phyloP scores from a whole-genome alignment of 2,888 invertebrate species.

The Bombyx huttoni region DNA sequence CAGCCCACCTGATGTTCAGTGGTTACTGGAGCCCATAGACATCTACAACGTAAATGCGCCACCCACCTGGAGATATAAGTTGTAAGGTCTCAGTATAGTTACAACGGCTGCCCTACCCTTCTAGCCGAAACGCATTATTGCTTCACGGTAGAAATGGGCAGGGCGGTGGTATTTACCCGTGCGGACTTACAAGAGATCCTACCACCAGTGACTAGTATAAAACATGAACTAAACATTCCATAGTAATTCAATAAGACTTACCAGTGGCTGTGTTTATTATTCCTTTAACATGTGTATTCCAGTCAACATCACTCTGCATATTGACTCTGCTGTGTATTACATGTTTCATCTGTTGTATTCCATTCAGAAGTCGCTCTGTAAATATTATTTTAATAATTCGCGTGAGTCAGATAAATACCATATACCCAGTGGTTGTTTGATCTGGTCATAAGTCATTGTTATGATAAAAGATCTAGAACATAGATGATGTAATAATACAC shows the following conservation, averaged over 20 bases:
- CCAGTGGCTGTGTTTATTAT: slow-evolving; percentile 79
- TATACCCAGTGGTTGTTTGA: background rate
- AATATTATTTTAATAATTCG: slow-evolving; percentile 12
- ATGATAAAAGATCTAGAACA: background rate
- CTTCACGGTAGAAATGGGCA: no score
- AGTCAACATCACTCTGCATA: slow-evolving; percentile 68
- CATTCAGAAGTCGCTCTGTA: slow-evolving; percentile 83
- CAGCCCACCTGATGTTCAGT: no score
- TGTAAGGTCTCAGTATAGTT: no score
- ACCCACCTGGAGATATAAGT: no score
- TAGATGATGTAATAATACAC: background rate
- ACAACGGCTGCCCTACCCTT: no score
- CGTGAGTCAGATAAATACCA: background rate
- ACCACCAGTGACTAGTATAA: no score
- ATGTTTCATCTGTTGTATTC: slow-evolving; percentile 84
- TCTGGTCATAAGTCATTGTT: background rate
- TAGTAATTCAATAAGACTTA: slow-evolving; percentile 23
- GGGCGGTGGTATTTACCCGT: no score
- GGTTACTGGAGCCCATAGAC: no score
- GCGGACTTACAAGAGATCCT: no score
- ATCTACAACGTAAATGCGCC: no score
- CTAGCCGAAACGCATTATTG: no score
- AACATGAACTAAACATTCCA: background rate
- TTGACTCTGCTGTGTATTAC: slow-evolving; percentile 78
- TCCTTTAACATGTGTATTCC: slow-evolving; percentile 79